Evolutionary conservation across 2,888 invertebrate genomes (phyloP).

Genomic region (Punctoribates punctum): DNA sequence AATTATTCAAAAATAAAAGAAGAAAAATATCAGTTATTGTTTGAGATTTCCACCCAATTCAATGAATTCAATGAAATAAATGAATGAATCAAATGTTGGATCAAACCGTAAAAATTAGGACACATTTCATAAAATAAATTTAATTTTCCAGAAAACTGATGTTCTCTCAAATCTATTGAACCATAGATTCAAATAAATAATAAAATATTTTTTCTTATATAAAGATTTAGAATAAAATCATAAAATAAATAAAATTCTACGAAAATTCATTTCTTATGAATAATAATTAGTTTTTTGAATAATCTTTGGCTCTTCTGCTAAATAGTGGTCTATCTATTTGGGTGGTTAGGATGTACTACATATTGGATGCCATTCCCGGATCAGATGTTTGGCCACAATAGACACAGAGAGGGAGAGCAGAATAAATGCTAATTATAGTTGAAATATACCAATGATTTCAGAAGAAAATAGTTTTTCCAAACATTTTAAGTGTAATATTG

Average conservation of each 20-base stretch:
- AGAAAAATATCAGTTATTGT: slow-evolving; percentile 27
- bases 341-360: slow-evolving; percentile 29
- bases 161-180: neutral
- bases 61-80: neutral
- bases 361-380: slow-evolving; percentile 27
- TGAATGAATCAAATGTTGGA: slow-evolving; percentile 12
- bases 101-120: neutral
- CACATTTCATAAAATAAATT: neutral
- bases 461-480: neutral
- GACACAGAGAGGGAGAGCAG: neutral
- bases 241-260: neutral
- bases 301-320: neutral
- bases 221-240: neutral
- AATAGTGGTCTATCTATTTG: slow-evolving; percentile 10
- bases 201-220: neutral
- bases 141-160: neutral
- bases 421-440: slow-evolving; percentile 18
- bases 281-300: neutral
- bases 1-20: slow-evolving; percentile 29
- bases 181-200: neutral
- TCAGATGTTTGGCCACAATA: slow-evolving; percentile 16
- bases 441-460: neutral
- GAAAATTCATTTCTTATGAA: neutral
- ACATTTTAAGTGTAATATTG: slow-evolving; percentile 26
- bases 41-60: slow-evolving; percentile 33